Conservation (phyloP, 2,113 vertebrate species). For the Lophotis ruficrista region DNA sequence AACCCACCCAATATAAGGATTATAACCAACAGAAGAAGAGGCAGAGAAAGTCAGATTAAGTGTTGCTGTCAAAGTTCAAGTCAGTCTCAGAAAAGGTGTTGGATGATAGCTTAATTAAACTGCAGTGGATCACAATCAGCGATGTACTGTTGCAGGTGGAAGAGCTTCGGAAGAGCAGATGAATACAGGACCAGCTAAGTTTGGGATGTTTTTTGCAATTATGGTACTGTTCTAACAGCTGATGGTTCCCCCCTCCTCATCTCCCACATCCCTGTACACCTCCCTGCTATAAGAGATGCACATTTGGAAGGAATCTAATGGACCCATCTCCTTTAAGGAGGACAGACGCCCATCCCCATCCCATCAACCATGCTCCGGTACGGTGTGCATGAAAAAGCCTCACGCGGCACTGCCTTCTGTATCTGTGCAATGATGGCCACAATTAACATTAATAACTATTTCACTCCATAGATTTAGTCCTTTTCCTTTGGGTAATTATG, state of each 20-base stretch:
- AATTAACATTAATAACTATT: conserved; percentile 45
- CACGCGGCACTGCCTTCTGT: not conserved
- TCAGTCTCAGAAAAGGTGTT: not conserved
- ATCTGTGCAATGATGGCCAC: not conserved
- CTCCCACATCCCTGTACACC: not conserved
- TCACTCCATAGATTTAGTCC: conserved; percentile 19
- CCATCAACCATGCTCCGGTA: not conserved
- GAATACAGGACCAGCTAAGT: not conserved
- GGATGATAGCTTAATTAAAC: not conserved
- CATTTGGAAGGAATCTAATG: not conserved
- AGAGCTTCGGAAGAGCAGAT: not conserved
- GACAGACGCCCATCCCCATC: not conserved
- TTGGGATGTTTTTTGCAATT: not conserved
- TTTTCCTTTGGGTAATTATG: conserved; percentile 46
- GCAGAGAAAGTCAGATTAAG: not conserved
- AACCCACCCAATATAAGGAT: not conserved
- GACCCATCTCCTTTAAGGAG: not conserved
- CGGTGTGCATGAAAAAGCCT: not conserved
- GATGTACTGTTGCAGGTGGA: not conserved
- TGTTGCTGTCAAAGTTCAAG: not conserved
- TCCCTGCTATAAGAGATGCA: not conserved
- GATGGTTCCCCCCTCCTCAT: not conserved
- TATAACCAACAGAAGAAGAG: not conserved
- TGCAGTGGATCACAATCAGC: not conserved
- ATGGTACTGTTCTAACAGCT: fast-evolving